Conservation (phyloP, 2,888 invertebrate species). For the Sepioteuthis lessoniana region DNA sequence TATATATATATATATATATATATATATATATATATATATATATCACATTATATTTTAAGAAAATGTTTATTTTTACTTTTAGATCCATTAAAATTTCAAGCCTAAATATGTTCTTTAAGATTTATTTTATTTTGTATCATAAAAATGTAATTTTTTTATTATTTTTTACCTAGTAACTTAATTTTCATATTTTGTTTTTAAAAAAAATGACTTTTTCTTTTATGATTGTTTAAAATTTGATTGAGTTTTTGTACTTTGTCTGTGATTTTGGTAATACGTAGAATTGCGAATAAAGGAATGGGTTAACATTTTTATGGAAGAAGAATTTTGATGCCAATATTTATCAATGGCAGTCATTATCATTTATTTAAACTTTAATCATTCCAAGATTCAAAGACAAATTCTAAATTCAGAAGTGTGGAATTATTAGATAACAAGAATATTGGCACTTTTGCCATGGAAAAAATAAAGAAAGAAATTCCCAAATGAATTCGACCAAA, state of each 20-base stretch:
- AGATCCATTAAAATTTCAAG: too few relatives aligned
- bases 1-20: too few relatives aligned
- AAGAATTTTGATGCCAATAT: neutral
- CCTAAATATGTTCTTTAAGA: too few relatives aligned
- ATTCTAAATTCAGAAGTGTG: neutral
- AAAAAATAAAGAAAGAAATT: neutral
- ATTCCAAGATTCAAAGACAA: slow-evolving; percentile 33
- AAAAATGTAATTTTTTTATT: too few relatives aligned
- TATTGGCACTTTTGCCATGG: neutral
- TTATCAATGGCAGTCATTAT: neutral
- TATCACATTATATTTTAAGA: neutral
- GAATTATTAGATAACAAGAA: neutral
- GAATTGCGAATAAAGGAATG: slow-evolving; percentile 35
- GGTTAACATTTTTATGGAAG: slow-evolving; percentile 1
- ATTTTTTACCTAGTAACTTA: too few relatives aligned
- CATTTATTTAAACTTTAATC: neutral
- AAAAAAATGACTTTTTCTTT: too few relatives aligned
- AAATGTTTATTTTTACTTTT: too few relatives aligned
- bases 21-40: too few relatives aligned
- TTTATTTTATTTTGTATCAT: too few relatives aligned
- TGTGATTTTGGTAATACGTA: neutral
- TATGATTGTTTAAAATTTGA: slow-evolving; percentile 34
- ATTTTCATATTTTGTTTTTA: too few relatives aligned
- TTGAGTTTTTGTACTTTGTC: neutral
- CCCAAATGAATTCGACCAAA: neutral